Evolutionary conservation across 2,888 invertebrate genomes (phyloP), one percentile per base, ranked within the genome.

Genomic region (Dicyrtomina minuta): DNA sequence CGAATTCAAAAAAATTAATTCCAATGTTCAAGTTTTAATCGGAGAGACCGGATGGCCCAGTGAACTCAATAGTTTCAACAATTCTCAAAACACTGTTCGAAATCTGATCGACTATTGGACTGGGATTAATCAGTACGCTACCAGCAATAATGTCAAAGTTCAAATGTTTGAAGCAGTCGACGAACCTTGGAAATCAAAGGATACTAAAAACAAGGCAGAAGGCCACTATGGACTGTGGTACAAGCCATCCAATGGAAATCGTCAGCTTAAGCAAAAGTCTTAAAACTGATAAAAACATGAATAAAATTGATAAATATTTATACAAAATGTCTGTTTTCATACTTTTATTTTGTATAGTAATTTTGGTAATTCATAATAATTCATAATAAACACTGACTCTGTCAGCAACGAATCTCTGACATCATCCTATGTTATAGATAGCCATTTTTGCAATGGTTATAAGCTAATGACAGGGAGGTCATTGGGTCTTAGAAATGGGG

Each of bases 1-100:
- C 44, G 73, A 71, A 0, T 75, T 78, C 53, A 72, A 72, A 71
- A 62, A 51, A 53, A 66, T 72, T 33, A 78, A 78, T 60, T 39
- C 44, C 6, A 70, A 71, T 12, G 51, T 78, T n/a, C 74, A 77
- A 53, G 77, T 78, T 6, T 51, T 66, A 27, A 76, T 78, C 68
- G 78, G 78, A 10, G 78, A 78, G 70, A 78, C 78, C n/a, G 78
- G 78, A 0, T 78, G 78, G 78, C 73, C 77, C 1, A 72, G 71
- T 39, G 62, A 72, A 39, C 77, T 8, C 8, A 8, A 33, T 5
- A 33, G 33, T 33, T 75, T 75, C 56, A 68, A 68, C 51, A 72
- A 74, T 39, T 71, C 76, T 8, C 70, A 72, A 1, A 77, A 77
- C 46, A 72, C 70, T 8, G 27, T 75, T 10, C 64, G 72, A 13